Conservation (phyloP, 2,113 vertebrate species). For the Silurus glanis region DNA sequence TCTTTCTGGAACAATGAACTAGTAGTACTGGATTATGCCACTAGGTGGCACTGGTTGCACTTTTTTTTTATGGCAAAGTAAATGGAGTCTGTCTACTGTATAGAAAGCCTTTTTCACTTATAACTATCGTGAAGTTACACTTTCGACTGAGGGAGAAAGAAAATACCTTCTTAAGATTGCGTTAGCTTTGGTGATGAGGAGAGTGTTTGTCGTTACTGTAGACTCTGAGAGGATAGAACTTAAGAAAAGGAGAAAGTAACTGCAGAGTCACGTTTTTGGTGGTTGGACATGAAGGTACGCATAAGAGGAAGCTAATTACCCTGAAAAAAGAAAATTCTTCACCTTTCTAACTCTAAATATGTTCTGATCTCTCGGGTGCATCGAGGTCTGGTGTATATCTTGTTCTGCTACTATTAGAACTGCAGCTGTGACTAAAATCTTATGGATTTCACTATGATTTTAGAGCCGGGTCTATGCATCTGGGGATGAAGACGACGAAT, state of each 20-base stretch:
- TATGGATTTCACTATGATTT: background rate
- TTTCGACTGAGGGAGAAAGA: too few species aligned
- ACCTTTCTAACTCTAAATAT: background rate
- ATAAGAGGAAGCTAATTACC: too few species aligned
- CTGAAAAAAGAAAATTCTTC: too few species aligned
- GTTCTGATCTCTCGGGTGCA: background rate
- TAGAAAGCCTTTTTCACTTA: too few species aligned
- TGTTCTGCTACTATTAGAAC: background rate
- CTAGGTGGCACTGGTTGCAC: slow-evolving; percentile 16
- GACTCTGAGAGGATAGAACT: too few species aligned
- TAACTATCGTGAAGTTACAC: too few species aligned
- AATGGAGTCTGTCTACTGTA: background rate
- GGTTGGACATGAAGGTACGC: too few species aligned
- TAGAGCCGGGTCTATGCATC: background rate
- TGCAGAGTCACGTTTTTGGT: background rate
- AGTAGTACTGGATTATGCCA: background rate
- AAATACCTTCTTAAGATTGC: too few species aligned
- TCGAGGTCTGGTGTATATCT: background rate
- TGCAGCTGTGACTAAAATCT: background rate
- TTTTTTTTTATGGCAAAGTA: too few species aligned
- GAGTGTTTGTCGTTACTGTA: too few species aligned
- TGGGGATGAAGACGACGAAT: background rate
- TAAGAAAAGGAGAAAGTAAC: too few species aligned
- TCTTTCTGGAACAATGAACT: background rate
- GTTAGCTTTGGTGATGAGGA: too few species aligned